phyloP scores from a whole-genome alignment of 30 jellyfish, hydroid and myxozoan genomes.

The Hydractinia echinata region DNA sequence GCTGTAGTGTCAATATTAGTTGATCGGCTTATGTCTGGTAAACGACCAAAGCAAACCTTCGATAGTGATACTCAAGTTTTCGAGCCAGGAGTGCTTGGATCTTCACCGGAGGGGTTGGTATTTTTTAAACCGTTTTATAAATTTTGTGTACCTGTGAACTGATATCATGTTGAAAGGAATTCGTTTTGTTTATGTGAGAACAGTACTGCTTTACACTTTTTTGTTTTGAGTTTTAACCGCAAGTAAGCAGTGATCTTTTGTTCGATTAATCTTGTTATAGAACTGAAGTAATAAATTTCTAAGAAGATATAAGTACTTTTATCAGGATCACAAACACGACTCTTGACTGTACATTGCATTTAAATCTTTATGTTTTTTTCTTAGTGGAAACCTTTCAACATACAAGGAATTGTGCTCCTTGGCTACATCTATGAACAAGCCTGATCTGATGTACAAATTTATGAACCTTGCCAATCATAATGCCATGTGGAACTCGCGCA shows the following conservation, averaged over 20 bases:
- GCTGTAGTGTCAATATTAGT: conserved; percentile 65
- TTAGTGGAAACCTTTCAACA: conserved; percentile 74
- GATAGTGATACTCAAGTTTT: conserved; percentile 68
- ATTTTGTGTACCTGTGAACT: not conserved
- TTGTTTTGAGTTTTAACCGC: no score
- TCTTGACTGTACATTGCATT: not conserved
- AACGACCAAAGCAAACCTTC: conserved; percentile 70
- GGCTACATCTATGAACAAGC: conserved; percentile 92
- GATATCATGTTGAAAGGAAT: no score
- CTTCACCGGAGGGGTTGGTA: conserved; percentile 94
- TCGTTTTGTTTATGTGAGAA: no score
- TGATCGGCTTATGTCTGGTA: conserved; percentile 82
- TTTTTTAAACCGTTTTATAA: not conserved
- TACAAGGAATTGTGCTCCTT: conserved; percentile 94
- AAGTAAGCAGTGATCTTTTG: no score
- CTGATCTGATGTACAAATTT: conserved; percentile 84
- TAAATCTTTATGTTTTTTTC: conserved; percentile 6
- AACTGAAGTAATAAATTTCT: no score
- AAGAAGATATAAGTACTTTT: not conserved
- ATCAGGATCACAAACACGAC: not conserved
- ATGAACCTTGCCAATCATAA: conserved; percentile 94
- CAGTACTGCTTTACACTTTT: no score
- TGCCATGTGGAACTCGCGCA: conserved; percentile 96
- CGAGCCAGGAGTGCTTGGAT: conserved; percentile 75
- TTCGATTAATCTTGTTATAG: no score